Evolutionary conservation across 2,888 invertebrate species (phyloP).

Genomic region (Pyralis farinalis): DNA sequence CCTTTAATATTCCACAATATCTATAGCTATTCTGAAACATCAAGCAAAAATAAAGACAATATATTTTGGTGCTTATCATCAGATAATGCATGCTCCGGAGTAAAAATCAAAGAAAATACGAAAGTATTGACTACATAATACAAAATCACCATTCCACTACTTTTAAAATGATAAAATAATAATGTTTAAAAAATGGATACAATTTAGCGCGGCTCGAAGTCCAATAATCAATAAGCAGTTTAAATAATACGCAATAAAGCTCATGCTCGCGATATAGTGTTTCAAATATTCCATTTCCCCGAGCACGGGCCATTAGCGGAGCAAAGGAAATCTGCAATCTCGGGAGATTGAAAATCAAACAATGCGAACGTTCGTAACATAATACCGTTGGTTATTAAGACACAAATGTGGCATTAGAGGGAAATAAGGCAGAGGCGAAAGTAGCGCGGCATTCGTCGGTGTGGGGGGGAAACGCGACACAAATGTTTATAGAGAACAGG

Average conservation of each 20-base stretch:
- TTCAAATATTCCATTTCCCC: constrained; percentile 51
- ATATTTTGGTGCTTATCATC: not conserved
- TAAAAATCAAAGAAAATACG: constrained; percentile 54
- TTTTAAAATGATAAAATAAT: constrained; percentile 33
- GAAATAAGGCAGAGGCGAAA: constrained; percentile 58
- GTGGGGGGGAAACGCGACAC: constrained; percentile 48
- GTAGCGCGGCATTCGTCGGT: constrained; percentile 30
- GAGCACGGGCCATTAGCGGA: constrained; percentile 54
- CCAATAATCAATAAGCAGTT: constrained; percentile 49
- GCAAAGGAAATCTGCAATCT: constrained; percentile 59
- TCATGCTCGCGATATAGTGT: constrained; percentile 41
- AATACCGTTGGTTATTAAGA: constrained; percentile 73
- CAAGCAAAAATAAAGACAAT: not conserved
- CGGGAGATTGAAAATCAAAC: constrained; percentile 72
- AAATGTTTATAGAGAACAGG: constrained; percentile 68
- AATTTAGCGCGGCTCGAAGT: constrained; percentile 27
- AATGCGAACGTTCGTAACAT: constrained; percentile 62
- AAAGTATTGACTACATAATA: constrained; percentile 62
- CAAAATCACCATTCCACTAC: constrained; percentile 42
- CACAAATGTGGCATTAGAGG: constrained; percentile 72
- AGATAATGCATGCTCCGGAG: too few relatives aligned
- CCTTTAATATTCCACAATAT: constrained; percentile 8
- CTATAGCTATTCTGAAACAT: not conserved
- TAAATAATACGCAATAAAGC: constrained; percentile 52
- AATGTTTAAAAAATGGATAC: constrained; percentile 26